phyloP scores from a whole-genome alignment of 2,797 vertebrate genomes.

The Leptodactylus fallax region DNA sequence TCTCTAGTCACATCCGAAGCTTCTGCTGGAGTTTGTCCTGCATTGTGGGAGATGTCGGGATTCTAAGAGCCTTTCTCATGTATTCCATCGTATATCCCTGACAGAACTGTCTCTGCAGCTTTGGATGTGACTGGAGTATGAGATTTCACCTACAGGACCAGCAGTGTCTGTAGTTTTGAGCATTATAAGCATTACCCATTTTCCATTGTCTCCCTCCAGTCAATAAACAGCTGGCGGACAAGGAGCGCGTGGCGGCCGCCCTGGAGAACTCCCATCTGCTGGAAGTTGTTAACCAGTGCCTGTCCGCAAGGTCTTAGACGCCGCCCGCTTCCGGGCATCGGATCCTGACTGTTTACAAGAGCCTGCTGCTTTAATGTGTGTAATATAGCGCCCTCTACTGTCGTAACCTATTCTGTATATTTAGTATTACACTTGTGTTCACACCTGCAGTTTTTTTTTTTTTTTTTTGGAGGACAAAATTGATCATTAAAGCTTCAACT shows the following conservation, averaged over 20 bases:
- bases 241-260: constrained; percentile 95
- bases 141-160: background rate
- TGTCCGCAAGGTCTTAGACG: constrained; percentile 77
- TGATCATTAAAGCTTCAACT: no score
- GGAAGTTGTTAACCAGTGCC: constrained; percentile 97
- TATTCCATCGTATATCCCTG: no score
- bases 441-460: no score
- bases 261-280: constrained; percentile 94
- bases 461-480: no score
- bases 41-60: no score
- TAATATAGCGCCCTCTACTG: background rate
- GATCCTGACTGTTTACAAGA: constrained; percentile 23
- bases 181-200: background rate
- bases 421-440: background rate
- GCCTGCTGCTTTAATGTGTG: background rate
- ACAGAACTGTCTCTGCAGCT: background rate
- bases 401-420: background rate
- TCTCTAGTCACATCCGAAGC: no score
- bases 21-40: no score
- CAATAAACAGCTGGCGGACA: constrained; percentile 97
- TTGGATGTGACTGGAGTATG: background rate
- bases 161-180: background rate
- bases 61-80: no score
- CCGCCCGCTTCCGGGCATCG: background rate
- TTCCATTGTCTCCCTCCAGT: constrained; percentile 74